A percentile compares a stretch with the other conserved stretches of the same genome.
These are phyloP conservation scores for Amphiprion percula DNA, from an alignment of 2,113 vertebrate genomes.

Conservation along the genomic window DNA sequence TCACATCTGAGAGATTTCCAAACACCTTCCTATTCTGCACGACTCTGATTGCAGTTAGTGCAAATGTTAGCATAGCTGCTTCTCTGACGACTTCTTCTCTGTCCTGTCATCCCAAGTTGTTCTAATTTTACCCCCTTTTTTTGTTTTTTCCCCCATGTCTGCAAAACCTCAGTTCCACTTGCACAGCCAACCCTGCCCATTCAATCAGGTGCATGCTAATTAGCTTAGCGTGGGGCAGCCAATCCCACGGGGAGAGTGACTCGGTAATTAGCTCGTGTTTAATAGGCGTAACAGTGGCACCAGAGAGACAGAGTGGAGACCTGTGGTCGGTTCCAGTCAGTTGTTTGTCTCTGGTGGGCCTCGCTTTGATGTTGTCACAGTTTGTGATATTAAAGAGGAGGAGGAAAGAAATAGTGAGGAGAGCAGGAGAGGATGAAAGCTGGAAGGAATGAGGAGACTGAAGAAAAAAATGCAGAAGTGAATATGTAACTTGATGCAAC, in stretches of 20 bases:
- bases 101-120: neutral
- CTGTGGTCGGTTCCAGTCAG: conserved; percentile 30
- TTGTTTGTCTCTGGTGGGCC: conserved; percentile 32
- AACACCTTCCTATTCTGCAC: neutral
- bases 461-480: neutral
- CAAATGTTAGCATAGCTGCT: neutral
- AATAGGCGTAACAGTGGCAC: conserved; percentile 51
- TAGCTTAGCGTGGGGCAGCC: conserved; percentile 46
- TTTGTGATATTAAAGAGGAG: neutral
- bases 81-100: neutral
- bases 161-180: conserved; percentile 9
- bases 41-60: conserved; percentile 12
- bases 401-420: neutral
- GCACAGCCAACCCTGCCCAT: neutral
- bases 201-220: conserved; percentile 62
- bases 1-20: conserved; percentile 1
- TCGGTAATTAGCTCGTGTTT: conserved; percentile 61
- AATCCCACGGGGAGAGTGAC: conserved; percentile 22
- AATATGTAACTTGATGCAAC: neutral
- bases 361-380: neutral
- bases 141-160: neutral
- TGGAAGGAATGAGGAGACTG: neutral
- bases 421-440: neutral
- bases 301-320: conserved; percentile 36
- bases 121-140: conserved; percentile 5